Percentiles rank a stretch among this genome's conserved stretches.
Conservation (phyloP, 2,797 vertebrate genomes). For the Lutjanus argentimaculatus region DNA sequence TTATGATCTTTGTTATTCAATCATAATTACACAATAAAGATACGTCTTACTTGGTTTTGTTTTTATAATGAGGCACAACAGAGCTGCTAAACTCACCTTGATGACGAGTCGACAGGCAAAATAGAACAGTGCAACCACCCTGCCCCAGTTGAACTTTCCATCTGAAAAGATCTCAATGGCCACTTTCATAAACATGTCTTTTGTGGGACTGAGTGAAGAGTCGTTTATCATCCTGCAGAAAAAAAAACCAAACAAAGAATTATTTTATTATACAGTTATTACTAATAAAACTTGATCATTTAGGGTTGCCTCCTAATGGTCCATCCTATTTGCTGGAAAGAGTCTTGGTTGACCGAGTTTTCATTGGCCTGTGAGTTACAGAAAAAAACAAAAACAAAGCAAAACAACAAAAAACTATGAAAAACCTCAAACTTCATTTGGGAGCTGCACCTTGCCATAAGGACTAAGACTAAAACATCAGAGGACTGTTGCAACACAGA, state of each 20-base stretch:
- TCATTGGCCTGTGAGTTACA: no score
- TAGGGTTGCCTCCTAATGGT: no score
- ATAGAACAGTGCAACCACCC: slow-evolving; percentile 95
- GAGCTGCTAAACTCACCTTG: slow-evolving; percentile 82
- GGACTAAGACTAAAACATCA: no score
- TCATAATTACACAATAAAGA: background rate
- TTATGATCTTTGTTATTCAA: background rate
- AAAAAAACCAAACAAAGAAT: no score
- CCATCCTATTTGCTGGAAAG: no score
- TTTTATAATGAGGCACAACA: background rate
- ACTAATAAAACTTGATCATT: background rate
- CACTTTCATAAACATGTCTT: slow-evolving; percentile 91
- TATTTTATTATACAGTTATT: no score
- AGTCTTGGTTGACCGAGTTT: no score
- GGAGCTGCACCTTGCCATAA: no score
- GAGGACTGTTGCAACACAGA: no score
- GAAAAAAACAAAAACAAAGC: no score
- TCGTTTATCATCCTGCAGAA: slow-evolving; percentile 90
- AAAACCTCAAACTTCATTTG: no score
- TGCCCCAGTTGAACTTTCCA: slow-evolving; percentile 95
- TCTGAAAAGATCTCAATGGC: slow-evolving; percentile 93
- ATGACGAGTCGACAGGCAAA: slow-evolving; percentile 94
- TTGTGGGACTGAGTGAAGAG: slow-evolving; percentile 85
- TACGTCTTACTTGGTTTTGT: background rate
- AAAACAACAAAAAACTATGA: no score